These are phyloP conservation scores for Odontamblyopus rebecca DNA, from an alignment of 2,797 vertebrate genomes.

Conservation along the genomic window DNA sequence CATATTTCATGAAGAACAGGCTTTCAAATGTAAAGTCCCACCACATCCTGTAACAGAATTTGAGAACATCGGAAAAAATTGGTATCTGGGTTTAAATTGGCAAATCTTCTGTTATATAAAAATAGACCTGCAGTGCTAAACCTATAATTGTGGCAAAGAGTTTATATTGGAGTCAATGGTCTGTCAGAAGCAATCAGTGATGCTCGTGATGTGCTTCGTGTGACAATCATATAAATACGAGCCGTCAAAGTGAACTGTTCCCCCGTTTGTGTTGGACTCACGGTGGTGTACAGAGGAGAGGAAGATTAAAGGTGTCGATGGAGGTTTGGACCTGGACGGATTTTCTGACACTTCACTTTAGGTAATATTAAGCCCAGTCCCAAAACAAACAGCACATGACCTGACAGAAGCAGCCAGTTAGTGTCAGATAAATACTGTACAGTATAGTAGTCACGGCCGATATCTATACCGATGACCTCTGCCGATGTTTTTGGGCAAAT, in stretches of 20 bases:
- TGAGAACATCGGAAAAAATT: background rate
- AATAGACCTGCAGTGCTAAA: too few relatives aligned
- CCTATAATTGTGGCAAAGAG: background rate
- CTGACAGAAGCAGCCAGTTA: background rate
- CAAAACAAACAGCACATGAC: slow-evolving; percentile 38
- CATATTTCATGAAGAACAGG: background rate
- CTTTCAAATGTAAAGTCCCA: background rate
- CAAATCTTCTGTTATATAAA: background rate
- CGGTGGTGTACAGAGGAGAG: background rate
- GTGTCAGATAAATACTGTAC: slow-evolving; percentile 1
- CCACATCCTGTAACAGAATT: background rate
- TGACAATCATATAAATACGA: background rate
- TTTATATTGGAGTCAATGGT: background rate
- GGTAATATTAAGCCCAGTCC: slow-evolving; percentile 21
- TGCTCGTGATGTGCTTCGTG: slow-evolving; percentile 24
- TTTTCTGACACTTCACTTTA: slow-evolving; percentile 32
- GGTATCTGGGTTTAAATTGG: slow-evolving; percentile 31
- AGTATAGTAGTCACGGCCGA: background rate
- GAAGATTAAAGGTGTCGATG: slow-evolving; percentile 1
- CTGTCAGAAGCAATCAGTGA: slow-evolving; percentile 9
- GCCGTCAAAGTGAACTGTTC: slow-evolving; percentile 36
- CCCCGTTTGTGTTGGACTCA: slow-evolving; percentile 9
- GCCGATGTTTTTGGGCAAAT: too few relatives aligned
- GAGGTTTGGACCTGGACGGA: background rate
- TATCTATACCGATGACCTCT: too few relatives aligned